Base-by-base conservation (phyloP, 2,888 invertebrate genomes). In the Therioaphis trifolii region DNA sequence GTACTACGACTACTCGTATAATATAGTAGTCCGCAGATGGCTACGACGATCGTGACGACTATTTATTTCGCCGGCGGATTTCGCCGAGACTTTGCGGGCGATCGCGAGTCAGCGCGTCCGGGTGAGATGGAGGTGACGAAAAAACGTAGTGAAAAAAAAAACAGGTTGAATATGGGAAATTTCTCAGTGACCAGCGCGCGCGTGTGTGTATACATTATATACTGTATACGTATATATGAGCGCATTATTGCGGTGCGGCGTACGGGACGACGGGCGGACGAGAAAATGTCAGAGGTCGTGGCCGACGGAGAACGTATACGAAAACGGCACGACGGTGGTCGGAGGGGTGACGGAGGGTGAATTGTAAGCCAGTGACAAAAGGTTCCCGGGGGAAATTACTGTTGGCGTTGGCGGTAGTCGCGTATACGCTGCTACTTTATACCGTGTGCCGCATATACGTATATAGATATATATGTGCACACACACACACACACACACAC, bases 361-460 rank as follows among this genome's bases (percentile, higher is more conserved):
- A 63, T 66, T 9, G 77, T 55, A 43, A 68, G 52, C 68, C 68
- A 12, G 74, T 82, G 82, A 82, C 82, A 82, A 82, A 82, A 74
- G 72, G 82, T 82, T 74, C 82, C 82, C 82, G 49, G 9, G 82
- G 82, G 82, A 82, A 82, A 82, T 82, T 74, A 82, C 29, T 21
- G 72, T 35, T 21, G 72, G 27, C 12, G 27, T 12, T 35, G 72
- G 15, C n/a, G 29, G 21, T 35, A 18, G 52, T 52, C 49, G 66
- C 77, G 52, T 35, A 49, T 18, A 40, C 52, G 18, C 52, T 35
- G 14, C 55, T 21, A 46, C 14, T 63, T 46, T 78, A 40, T 52
- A 29, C 52, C 35, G 35, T 14, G 43, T 9, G 5, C 24, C 27
- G 18, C 27, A 7, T 49, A 24, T 12, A 24, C 58, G n/a, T n/a